Evolutionary conservation across 37 sponge, comb jelly and placozoan genomes (phyloP), one percentile per base, ranked within the genome.

Genomic region (Haliclona indistincta): DNA sequence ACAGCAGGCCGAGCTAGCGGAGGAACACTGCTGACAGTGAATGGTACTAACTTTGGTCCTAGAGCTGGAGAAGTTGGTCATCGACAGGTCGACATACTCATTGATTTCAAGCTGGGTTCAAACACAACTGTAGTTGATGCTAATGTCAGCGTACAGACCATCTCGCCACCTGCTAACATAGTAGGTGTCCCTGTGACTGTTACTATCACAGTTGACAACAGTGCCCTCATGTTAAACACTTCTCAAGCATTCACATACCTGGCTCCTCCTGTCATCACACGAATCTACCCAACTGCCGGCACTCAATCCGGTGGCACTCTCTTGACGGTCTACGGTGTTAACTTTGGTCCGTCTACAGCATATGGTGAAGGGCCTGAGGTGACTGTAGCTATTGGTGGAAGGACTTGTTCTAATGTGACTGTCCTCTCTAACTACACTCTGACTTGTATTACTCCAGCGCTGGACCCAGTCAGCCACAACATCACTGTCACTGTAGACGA

Each of bases 261-360:
- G 0, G 67, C 73, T 40, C 83, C 89, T 40, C 96, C 96, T 2
- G 72, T 75, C 10, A 86, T 95, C 52, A 43, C 43, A 22, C 37
- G 74, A 6, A 28, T 95, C 4, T 95, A 82, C 56, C 96, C 96
- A 20, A 80, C 65, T 1, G 68, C 81, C 34, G 92, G 68, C 25
- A 75, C 89, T 25, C 43, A 38, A 32, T 55, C 56, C 62, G 96
- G 96, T 11, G 86, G 73, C 43, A 91, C 96, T 32, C 54, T 76
- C 11, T 29, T 95, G 26, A 85, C 88, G 38, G 41, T 95, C 0
- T 79, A 30, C 74, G 96, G 96, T 1, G 41, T 75, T 10, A 83
- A 95, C 70, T 95, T 91, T 80, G 96, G 96, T 43, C 96, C 92
- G 42, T 77, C 95, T 0, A 76, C 81, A n/a, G 56, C 40, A 5